Evolutionary conservation across 2,113 vertebrate species (phyloP), one percentile per base, ranked within the genome.

Genomic region (Mustela nigripes): DNA sequence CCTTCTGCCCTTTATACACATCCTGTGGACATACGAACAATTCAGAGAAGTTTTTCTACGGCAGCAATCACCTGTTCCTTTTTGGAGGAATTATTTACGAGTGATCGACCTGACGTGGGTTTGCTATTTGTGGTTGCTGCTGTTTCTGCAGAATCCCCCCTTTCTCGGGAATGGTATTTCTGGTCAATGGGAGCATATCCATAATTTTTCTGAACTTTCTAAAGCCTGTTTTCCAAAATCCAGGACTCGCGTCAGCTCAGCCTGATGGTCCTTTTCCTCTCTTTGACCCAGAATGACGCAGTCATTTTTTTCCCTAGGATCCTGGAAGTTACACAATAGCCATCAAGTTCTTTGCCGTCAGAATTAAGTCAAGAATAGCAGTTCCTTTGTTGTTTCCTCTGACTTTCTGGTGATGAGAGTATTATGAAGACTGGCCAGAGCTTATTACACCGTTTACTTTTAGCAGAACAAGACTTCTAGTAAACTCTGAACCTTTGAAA

Each of bases 241-340:
- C 88, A 58, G 73, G 71, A 78, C 65, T 71, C 62, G 11, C 67
- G 28, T 56, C 71, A 58, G 58, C 81, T 24, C 21, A 2, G 71
- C 80, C 89, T 18, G 36, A 28, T 1, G 50, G 48, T 14, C 65
- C 62, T 56, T 81, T 78, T 93, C 86, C 89, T 85, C 89, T 21
- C 0, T 15, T 36, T 48, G 80, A 79, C 56, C 89, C 50, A 28
- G n/a, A 16, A n/a, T 56, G 90, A 96, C n/a, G 12, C 36, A 36
- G 78, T 88, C 76, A 0, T 48, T 48, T 71, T 71, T 84, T 84
- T 14, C 50, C 62, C 56, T 14, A 1, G 45, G 69, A 96, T 97
- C 97, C 95, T 93, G 96, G 89, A 97, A 97, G 31, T 93, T 60
- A 18, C 89, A 42, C 94, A 48, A 48, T 63, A 58, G 81, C 65